Conservation (phyloP, 2,888 invertebrate genomes). For the Ctena decussata region DNA sequence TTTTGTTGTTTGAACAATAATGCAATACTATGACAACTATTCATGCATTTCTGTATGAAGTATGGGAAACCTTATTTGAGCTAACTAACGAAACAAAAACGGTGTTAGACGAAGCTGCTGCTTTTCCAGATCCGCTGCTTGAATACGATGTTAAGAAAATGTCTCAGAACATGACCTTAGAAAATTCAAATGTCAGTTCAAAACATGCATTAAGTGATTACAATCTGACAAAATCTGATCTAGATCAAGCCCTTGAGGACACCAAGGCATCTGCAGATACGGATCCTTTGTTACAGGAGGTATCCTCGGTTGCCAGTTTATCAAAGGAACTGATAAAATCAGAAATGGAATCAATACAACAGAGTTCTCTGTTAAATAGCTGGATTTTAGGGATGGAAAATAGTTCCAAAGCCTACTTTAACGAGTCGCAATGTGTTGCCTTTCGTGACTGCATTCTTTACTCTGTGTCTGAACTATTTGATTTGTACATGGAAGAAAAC, state of each 20-base stretch:
- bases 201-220: slow-evolving; percentile 37
- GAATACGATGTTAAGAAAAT: slow-evolving; percentile 10
- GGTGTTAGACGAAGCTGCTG: not conserved
- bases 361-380: slow-evolving; percentile 10
- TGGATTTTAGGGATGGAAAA: slow-evolving; percentile 46
- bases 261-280: not conserved
- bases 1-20: slow-evolving; percentile 32
- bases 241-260: slow-evolving; percentile 27
- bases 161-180: slow-evolving; percentile 21
- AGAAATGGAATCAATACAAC: slow-evolving; percentile 17
- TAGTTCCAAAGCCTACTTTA: slow-evolving; percentile 8
- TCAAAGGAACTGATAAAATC: not conserved
- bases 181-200: slow-evolving; percentile 18
- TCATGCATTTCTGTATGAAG: slow-evolving; percentile 23
- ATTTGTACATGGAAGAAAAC: slow-evolving; percentile 28
- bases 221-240: slow-evolving; percentile 25
- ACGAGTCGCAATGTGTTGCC: slow-evolving; percentile 2
- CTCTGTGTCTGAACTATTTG: slow-evolving; percentile 26
- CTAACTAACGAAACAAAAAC: slow-evolving; percentile 26
- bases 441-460: slow-evolving; percentile 40
- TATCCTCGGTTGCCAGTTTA: not conserved
- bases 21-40: slow-evolving; percentile 13
- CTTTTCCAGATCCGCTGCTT: not conserved
- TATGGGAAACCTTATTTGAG: slow-evolving; percentile 14
- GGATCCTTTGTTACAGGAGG: slow-evolving; percentile 29